Base-by-base conservation (phyloP, 2,888 invertebrate species). In the Pristionchus japonicus region DNA sequence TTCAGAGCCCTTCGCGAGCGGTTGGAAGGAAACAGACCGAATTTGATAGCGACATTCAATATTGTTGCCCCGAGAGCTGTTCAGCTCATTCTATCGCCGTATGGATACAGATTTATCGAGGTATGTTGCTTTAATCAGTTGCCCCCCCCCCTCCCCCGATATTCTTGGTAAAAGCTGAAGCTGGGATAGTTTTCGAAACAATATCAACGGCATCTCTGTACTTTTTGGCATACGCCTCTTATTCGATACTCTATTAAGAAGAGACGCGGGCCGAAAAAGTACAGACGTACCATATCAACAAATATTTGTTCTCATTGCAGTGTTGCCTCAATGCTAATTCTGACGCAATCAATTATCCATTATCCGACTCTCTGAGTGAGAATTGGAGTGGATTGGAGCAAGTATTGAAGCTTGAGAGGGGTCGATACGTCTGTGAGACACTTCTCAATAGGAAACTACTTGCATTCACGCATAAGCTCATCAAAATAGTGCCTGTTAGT, bases 251-350 rank as follows among this genome's bases (percentile, higher is more conserved):
- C n/a, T n/a, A n/a, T n/a, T n/a, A n/a, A n/a, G n/a, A n/a, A n/a
- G n/a, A n/a, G n/a, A n/a, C n/a, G n/a, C n/a, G n/a, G n/a, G n/a
- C n/a, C n/a, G n/a, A n/a, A n/a, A n/a, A n/a, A n/a, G n/a, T n/a
- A n/a, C n/a, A n/a, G n/a, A n/a, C n/a, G n/a, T n/a, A n/a, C n/a
- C n/a, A n/a, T n/a, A n/a, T n/a, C n/a, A 40, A n/a, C 13, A 37
- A 37, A 37, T 43, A 74, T n/a, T n/a, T n/a, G n/a, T n/a, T n/a
- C n/a, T 43, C n/a, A 0, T 40, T 77, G 37, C 70, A 77, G 77
- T 77, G n/a, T n/a, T 77, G 43, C 77, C 77, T 77, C 77, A 77
- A 77, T n/a, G 77, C 77, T 1, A 77, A 77, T 11, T 9, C 2
- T 11, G 27, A 77, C 1, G 43, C 6, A 7, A 11, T 77, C 4